Conservation (phyloP, 2,797 vertebrate genomes). For the Cottoperca gobio region DNA sequence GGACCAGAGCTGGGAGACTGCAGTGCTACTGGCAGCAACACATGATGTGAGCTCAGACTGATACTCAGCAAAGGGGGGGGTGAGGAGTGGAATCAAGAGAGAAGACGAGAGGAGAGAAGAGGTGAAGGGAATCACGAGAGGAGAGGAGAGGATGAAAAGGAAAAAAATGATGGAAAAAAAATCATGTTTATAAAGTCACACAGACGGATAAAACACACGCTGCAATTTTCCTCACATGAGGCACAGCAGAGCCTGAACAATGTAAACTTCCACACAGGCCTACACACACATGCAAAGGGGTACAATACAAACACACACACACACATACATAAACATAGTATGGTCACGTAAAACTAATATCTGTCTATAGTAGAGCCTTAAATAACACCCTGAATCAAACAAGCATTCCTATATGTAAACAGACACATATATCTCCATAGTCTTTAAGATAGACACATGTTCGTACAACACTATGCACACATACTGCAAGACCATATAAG, state of each 20-base stretch:
- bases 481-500: conserved; percentile 66
- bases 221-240: not conserved
- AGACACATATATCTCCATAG: not conserved
- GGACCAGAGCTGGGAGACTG: conserved; percentile 76
- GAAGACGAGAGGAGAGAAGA: not conserved
- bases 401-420: not conserved
- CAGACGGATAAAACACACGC: not conserved
- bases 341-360: not conserved
- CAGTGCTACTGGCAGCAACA: conserved; percentile 78
- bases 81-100: not conserved
- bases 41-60: conserved; percentile 70
- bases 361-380: not conserved
- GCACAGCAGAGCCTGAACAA: not conserved
- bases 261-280: not conserved
- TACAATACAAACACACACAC: not conserved
- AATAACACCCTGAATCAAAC: not conserved
- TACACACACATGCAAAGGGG: not conserved
- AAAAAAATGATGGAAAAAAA: not conserved
- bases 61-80: conserved; percentile 43
- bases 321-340: not conserved
- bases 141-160: not conserved
- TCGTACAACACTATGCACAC: conserved; percentile 3
- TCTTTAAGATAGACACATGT: conserved; percentile 9
- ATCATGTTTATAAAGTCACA: not conserved
- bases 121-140: no score